Percentiles rank a stretch among this genome's conserved stretches.
Evolutionary conservation across 2,113 vertebrate species (phyloP).

Genomic region (Pycnonotus jocosus): DNA sequence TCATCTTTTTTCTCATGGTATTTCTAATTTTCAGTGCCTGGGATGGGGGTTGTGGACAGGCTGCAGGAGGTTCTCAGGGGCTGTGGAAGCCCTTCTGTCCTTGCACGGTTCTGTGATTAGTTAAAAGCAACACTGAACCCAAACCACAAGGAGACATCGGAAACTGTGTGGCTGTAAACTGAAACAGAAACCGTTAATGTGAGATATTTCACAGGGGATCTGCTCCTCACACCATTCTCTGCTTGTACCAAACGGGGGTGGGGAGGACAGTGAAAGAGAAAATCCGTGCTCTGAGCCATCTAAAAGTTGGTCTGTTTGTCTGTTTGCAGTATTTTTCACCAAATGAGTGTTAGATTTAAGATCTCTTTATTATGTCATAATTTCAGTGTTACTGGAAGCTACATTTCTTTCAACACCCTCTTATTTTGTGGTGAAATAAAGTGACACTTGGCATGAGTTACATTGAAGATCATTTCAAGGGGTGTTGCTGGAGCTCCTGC

Average conservation of each 20-base stretch:
- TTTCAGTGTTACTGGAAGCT: neutral
- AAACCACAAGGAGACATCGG: neutral
- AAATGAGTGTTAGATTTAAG: neutral
- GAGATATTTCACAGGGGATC: neutral
- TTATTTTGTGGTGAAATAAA: neutral
- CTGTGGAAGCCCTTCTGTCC: neutral
- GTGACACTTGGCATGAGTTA: neutral
- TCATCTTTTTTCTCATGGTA: neutral
- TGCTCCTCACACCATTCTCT: neutral
- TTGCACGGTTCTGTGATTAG: neutral
- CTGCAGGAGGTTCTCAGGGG: neutral
- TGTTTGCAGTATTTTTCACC: neutral
- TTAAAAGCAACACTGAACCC: neutral
- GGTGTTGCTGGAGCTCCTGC: neutral
- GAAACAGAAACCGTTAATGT: neutral
- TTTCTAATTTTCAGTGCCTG: neutral
- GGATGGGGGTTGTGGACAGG: neutral
- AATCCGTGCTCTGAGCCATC: fast-evolving
- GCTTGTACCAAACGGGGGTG: fast-evolving
- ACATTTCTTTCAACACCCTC: neutral
- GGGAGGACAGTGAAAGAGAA: neutral
- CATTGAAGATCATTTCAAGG: fast-evolving
- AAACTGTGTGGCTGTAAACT: neutral
- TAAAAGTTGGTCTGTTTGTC: neutral
- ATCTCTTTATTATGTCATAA: neutral